Evolutionary conservation across 2,113 vertebrate species (phyloP).

Genomic region (Tiliqua scincoides): DNA sequence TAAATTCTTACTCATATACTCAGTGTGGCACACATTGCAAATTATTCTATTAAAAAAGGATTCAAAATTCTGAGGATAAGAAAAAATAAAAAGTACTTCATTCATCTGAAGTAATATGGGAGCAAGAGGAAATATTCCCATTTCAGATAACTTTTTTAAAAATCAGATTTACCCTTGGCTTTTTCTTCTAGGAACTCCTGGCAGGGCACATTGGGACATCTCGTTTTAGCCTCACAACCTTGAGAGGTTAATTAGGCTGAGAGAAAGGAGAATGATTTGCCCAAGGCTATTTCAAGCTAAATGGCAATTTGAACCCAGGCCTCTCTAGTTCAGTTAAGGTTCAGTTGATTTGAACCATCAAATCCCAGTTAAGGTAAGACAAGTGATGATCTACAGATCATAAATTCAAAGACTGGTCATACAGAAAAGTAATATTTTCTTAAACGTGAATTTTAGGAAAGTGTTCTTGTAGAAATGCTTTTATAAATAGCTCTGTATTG

Average conservation of each 20-base stretch:
- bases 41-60: constrained; percentile 1
- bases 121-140: not conserved
- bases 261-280: not conserved
- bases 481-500: not conserved
- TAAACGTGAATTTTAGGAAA: not conserved
- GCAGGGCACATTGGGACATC: not conserved
- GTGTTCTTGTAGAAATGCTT: not conserved
- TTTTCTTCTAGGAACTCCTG: not conserved
- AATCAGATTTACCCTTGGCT: not conserved
- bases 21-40: constrained; percentile 7
- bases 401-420: not conserved
- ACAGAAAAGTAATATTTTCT: not conserved
- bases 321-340: not conserved
- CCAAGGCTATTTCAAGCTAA: not conserved
- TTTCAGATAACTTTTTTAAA: not conserved
- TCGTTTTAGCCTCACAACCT: not conserved
- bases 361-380: no score
- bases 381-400: not conserved
- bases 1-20: not conserved
- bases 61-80: not conserved
- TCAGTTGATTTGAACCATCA: no score
- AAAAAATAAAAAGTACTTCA: not conserved
- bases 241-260: not conserved
- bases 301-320: not conserved
- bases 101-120: not conserved